A percentile compares a stretch with the other conserved stretches of the same genome.
Evolutionary conservation across 2,888 invertebrate genomes (phyloP).

Genomic region (Eupithecia tripunctaria): DNA sequence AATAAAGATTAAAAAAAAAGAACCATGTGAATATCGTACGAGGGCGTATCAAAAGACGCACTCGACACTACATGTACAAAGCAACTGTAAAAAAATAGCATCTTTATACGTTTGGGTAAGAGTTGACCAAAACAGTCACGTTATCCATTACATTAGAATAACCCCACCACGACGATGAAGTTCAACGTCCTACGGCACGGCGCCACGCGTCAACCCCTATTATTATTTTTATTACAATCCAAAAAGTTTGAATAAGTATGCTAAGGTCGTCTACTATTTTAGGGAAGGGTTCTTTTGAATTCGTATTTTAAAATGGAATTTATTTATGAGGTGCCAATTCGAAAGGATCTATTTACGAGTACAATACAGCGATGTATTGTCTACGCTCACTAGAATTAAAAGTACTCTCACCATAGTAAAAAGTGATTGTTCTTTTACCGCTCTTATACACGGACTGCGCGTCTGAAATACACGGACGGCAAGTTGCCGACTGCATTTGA

Average conservation of each 20-base stretch:
- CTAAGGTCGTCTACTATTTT: constrained; percentile 69
- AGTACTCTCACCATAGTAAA: neutral
- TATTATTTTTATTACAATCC: constrained; percentile 64
- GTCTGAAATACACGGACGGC: too few relatives aligned
- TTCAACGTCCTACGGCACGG: constrained; percentile 66
- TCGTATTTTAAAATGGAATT: constrained; percentile 50
- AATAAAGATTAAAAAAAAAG: too few relatives aligned
- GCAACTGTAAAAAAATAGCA: too few relatives aligned
- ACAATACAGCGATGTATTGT: neutral
- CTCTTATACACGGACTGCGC: too few relatives aligned
- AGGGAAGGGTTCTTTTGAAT: constrained; percentile 56
- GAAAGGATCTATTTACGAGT: constrained; percentile 43
- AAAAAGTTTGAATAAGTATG: constrained; percentile 64
- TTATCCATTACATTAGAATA: constrained; percentile 37
- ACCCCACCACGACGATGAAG: constrained; percentile 45
- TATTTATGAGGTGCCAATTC: constrained; percentile 60
- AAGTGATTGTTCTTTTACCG: constrained; percentile 1
- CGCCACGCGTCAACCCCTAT: constrained; percentile 73
- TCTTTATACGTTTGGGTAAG: neutral
- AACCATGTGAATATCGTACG: too few relatives aligned
- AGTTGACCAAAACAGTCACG: neutral
- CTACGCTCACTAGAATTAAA: neutral
- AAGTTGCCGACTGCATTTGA: too few relatives aligned
- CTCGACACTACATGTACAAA: too few relatives aligned
- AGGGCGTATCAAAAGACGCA: too few relatives aligned